Evolutionary conservation across 2,888 invertebrate species (phyloP), one percentile per base, ranked within the genome.

Genomic region (Cephalotes varians): DNA sequence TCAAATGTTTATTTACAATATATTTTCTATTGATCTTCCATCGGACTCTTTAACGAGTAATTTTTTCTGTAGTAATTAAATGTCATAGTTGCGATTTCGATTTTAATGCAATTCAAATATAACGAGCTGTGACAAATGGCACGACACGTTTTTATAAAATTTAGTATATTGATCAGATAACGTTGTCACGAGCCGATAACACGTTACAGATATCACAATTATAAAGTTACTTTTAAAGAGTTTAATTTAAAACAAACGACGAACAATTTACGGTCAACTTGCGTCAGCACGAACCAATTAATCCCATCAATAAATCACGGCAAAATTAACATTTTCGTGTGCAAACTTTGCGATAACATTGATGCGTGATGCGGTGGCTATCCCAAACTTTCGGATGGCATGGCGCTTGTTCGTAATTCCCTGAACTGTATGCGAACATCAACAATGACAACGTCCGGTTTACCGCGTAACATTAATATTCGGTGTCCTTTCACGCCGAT

Each of bases 381-480:
- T 12, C 10, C 9, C 28, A 31, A 67, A 79, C 58, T 81, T 79
- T 79, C 49, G 28, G 34, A 10, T 34, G 31, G 54, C 79, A 34
- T 37, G 34, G 21, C 18, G 40, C 25, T 58, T 9, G 37, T 67
- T 56, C 54, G 31, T 21, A 67, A 64, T 44, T 80, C 60, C 44
- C 60, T n/a, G 40, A 51, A 64, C 44, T 80, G 37, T 82, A 51
- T 60, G 51, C 51, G 67, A 44, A 28, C 67, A 76, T 58, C 60
- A 25, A 44, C 67, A 67, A 54, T 25, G 51, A 25, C 5, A 56
- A 37, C 40, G 37, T n/a, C 9, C 12, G 21, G 44, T 77, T 69
- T 79, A 71, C 12, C 71, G 18, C 31, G n/a, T 31, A 47, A 74
- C 49, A 12, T 28, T 60, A 74, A 80, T 74, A 80, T 80, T 73